Evolutionary conservation across 2,888 invertebrate species (phyloP), one percentile per base, ranked within the genome.

Genomic region (Eupithecia insigniata): DNA sequence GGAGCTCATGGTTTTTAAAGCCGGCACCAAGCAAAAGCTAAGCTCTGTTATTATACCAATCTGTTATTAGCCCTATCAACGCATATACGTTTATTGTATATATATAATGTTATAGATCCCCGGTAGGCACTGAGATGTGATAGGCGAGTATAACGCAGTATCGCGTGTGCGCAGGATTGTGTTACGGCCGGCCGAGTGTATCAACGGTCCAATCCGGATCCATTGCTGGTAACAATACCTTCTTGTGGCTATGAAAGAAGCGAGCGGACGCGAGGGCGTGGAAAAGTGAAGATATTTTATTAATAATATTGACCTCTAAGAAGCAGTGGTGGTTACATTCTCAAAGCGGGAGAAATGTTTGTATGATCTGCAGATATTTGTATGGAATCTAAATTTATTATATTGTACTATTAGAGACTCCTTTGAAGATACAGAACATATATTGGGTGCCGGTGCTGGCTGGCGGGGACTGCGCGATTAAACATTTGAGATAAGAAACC

Each of bases 181-280:
- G 85, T 93, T 93, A 92, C 93, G 92, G 69, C 83, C 91, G 92
- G 86, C 91, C 89, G 92, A 85, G 91, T 91, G 92, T 91, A 93
- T 93, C 93, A 93, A 92, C 93, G 93, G 86, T 92, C 90, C 93
- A 93, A 94, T 93, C 92, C 88, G 88, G 92, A 92, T 93, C 89
- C 90, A 92, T 92, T 93, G 90, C 93, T 87, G 92, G 92, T 92
- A 93, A 93, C 93, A 91, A 93, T 92, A 93, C 90, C 92, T 91
- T 82, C 80, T 83, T 84, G 79, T 75, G 82, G 92, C 89, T 26
- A 36, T 22, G 26, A 26, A 36, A 55, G 14, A 39, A n/a, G 64
- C 34, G 64, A 76, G 78, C 79, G 76, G 22, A 26, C 64, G 62
- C 32, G 55, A 26, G 55, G 55, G 14, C 4, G 14, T 12, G 26